These are phyloP conservation scores for Orchesellides sinensis DNA, from an alignment of 2,888 invertebrate genomes.

Conservation along the genomic window DNA sequence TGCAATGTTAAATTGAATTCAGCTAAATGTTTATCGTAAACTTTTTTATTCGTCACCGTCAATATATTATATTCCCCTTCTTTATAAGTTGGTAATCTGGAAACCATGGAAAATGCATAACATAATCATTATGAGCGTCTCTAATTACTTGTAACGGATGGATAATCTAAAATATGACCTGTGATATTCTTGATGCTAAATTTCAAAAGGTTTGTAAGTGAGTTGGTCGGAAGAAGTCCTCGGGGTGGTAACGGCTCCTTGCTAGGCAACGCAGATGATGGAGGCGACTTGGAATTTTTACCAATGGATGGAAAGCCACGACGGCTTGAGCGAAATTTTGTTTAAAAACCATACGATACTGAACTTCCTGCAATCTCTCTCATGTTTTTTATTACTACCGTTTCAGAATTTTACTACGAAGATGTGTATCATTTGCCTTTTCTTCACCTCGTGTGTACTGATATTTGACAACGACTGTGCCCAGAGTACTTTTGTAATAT, in stretches of 20 bases:
- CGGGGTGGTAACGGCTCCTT: constrained; percentile 67
- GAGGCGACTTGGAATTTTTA: constrained; percentile 70
- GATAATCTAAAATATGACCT: no score
- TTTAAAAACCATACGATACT: constrained; percentile 7
- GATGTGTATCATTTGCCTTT: not conserved
- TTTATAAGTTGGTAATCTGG: no score
- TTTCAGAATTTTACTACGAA: not conserved
- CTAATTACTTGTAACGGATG: no score
- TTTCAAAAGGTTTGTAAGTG: constrained; percentile 72
- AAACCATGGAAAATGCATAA: no score
- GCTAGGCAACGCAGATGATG: constrained; percentile 68
- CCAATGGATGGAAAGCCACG: constrained; percentile 67
- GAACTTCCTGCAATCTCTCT: constrained; percentile 7
- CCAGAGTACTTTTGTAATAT: constrained; percentile 14
- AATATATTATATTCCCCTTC: no score
- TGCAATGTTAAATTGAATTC: no score
- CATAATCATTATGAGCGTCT: no score
- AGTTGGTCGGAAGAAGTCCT: constrained; percentile 73
- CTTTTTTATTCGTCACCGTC: no score
- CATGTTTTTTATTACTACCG: not conserved
- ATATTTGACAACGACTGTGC: constrained; percentile 26
- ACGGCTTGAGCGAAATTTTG: constrained; percentile 51
- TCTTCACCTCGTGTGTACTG: constrained; percentile 2
- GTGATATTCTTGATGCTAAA: constrained; percentile 2
- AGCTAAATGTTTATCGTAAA: no score